Evolutionary conservation across 2,797 vertebrate species (phyloP).

Genomic region (Xenops minutus): DNA sequence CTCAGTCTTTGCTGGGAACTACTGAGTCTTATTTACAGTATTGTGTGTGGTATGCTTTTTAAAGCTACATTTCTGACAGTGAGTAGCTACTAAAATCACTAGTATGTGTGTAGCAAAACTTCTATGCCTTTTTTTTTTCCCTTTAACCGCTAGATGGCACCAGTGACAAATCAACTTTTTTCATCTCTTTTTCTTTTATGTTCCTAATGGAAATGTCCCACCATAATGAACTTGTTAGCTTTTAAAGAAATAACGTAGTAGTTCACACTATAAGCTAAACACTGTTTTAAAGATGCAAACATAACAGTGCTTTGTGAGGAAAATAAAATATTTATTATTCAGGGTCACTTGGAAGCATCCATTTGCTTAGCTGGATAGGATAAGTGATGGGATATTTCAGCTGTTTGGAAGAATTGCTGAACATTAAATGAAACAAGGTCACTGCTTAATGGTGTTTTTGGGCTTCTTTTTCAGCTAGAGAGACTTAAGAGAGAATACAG

Average conservation of each 20-base stretch:
- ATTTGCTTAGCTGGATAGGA: neutral
- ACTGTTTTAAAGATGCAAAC: neutral
- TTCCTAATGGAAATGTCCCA: neutral
- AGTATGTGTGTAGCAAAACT: neutral
- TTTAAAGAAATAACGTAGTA: neutral
- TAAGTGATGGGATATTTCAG: neutral
- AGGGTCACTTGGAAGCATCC: neutral
- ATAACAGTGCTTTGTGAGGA: neutral
- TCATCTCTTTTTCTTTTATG: neutral
- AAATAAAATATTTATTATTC: neutral
- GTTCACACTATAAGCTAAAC: neutral
- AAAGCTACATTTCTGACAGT: neutral
- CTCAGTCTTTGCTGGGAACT: neutral
- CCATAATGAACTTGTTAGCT: neutral
- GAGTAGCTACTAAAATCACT: neutral
- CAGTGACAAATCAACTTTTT: neutral
- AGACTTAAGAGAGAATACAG: conserved; percentile 79
- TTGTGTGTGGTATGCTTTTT: neutral
- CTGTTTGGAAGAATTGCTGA: neutral
- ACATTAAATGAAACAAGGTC: neutral
- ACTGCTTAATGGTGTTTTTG: neutral
- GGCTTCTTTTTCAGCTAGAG: conserved; percentile 78
- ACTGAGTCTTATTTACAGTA: neutral
- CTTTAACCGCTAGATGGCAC: neutral
- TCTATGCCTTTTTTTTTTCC: neutral